Evolutionary conservation across 2,888 invertebrate genomes (phyloP), one percentile per base, ranked within the genome.

Genomic region (Chironomus tentans): DNA sequence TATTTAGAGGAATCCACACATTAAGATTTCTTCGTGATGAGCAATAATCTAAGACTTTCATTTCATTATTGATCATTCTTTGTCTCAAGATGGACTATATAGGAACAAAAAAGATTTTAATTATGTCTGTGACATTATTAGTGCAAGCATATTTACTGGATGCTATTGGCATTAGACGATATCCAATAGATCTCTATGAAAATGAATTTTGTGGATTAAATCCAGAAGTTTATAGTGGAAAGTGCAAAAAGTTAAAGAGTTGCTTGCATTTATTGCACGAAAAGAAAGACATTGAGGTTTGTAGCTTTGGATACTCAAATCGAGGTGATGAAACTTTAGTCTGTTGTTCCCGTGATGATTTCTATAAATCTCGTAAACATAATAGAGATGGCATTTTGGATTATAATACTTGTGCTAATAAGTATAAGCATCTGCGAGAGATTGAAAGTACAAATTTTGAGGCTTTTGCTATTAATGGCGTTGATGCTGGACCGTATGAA

Each of bases 291-390:
- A 62, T 73, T 46, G 72, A 73, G 24, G 50, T 73, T 46, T 73
- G 72, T 62, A 46, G 62, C 4, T 73, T 73, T 38, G 56, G 15
- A 15, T 6, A 3, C 0, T 21, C 38, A n/a, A n/a, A 46, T 46
- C 28, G 24, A 69, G 68, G 74, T 1, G 68, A 68, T 13, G 68
- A 68, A 0, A 50, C 74, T 4, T 47, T 75, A 15, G 50, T 75
- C 68, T 75, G 74, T 10, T 75, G 74, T 48, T 75, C 74, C 7
- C 47, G 68, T 24, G 68, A 75, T 24, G 74, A 75, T 48, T 68
- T 75, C 18, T 68, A 75, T 24, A 68, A 68, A 47, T 75, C 74
- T 12, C 28, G 48, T 10, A 15, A 18, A 24, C 18, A 18, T 12
- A 47, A n/a, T 13, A 4, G 7, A 21, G 24, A 68, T 10, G 68